Evolutionary conservation across 1,140 invertebrate species (phyloP).

Genomic region (Sesamia nonagrioides): DNA sequence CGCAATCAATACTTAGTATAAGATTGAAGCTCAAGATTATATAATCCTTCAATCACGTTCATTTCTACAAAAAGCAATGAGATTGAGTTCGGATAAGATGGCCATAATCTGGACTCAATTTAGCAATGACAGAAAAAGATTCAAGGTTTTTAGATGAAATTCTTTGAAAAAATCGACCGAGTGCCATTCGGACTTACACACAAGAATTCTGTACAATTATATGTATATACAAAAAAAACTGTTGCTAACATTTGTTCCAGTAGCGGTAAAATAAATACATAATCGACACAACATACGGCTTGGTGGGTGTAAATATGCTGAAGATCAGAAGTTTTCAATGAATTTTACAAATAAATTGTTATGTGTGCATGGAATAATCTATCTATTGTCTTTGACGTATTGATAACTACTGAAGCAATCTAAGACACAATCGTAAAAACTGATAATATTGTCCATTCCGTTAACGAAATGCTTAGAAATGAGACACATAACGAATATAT

Average conservation of each 20-base stretch:
- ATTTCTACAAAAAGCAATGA: not conserved
- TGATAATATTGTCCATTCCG: not conserved
- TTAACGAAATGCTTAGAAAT: not conserved
- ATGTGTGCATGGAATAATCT: not conserved
- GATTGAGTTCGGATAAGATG: not conserved
- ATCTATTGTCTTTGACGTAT: not conserved
- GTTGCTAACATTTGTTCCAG: too few relatives aligned
- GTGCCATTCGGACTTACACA: too few relatives aligned
- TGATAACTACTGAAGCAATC: not conserved
- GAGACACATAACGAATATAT: conserved; percentile 32
- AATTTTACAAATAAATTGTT: not conserved
- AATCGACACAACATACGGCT: too few relatives aligned
- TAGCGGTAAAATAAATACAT: too few relatives aligned
- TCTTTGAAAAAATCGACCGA: not conserved
- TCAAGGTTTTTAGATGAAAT: not conserved
- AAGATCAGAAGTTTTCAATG: too few relatives aligned
- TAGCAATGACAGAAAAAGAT: not conserved
- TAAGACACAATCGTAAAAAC: not conserved
- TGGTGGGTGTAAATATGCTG: too few relatives aligned
- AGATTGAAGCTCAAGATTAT: not conserved
- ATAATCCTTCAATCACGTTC: not conserved
- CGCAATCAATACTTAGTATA: not conserved
- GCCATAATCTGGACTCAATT: not conserved
- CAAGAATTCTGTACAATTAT: too few relatives aligned
- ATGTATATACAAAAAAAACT: too few relatives aligned